phyloP scores from a whole-genome alignment of 2,113 vertebrate species.

The Caranx melampygus region DNA sequence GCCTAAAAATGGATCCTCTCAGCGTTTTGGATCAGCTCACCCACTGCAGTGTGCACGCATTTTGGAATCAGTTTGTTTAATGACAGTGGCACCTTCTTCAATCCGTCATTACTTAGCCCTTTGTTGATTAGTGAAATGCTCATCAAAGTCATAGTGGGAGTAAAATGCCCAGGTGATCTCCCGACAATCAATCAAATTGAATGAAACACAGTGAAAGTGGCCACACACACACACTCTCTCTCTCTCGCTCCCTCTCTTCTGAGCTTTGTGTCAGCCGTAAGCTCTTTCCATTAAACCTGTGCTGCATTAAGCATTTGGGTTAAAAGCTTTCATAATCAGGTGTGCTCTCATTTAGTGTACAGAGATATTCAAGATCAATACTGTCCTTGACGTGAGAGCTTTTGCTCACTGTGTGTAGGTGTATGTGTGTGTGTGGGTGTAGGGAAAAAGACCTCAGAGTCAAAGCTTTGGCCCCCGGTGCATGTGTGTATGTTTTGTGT shows the following conservation, averaged over 20 bases:
- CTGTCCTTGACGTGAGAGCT: constrained; percentile 47
- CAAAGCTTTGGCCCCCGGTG: constrained; percentile 1
- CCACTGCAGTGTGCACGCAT: not conserved
- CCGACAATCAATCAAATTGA: constrained; percentile 70
- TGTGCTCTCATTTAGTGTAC: constrained; percentile 58
- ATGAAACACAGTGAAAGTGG: constrained; percentile 20
- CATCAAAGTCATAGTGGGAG: constrained; percentile 47
- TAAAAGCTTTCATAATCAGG: constrained; percentile 82
- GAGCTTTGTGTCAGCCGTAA: constrained; percentile 61
- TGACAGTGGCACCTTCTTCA: constrained; percentile 40
- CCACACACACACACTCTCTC: constrained; percentile 12
- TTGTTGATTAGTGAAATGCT: constrained; percentile 62
- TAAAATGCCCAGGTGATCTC: constrained; percentile 68
- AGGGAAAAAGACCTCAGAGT: constrained; percentile 24
- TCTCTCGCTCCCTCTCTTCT: constrained; percentile 1
- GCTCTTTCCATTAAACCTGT: constrained; percentile 70
- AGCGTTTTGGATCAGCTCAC: constrained; percentile 36
- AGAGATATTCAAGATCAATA: constrained; percentile 69
- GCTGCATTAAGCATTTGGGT: constrained; percentile 78
- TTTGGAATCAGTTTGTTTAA: constrained; percentile 43
- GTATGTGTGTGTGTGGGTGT: constrained; percentile 6
- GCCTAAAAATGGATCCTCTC: constrained; percentile 54
- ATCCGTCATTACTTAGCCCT: constrained; percentile 57
- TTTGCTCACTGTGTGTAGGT: constrained; percentile 26
- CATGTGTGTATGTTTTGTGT: constrained; percentile 12